Evolutionary conservation across 2,888 invertebrate species (phyloP).

Genomic region (Icerya purchasi): DNA sequence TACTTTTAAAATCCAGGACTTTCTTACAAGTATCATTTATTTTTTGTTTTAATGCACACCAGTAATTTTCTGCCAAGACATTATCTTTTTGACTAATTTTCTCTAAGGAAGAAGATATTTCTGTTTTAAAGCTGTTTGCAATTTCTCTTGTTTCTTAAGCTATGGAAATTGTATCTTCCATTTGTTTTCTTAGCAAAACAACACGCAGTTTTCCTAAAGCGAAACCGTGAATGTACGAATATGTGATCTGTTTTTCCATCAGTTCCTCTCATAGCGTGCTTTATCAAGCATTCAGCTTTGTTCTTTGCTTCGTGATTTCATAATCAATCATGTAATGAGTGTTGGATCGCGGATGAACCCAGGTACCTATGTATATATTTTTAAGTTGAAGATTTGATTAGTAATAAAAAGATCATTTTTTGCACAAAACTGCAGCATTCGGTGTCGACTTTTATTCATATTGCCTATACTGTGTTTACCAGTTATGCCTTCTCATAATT

Average conservation of each 20-base stretch:
- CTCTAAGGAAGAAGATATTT: too few species aligned
- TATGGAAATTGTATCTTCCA: too few species aligned
- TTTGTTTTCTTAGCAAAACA: too few species aligned
- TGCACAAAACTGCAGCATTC: background rate
- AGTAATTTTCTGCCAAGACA: too few species aligned
- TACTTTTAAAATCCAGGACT: too few species aligned
- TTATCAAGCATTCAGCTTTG: background rate
- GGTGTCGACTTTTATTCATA: background rate
- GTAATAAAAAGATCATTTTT: background rate
- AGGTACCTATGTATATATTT: background rate
- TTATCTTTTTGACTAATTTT: too few species aligned
- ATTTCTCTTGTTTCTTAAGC: too few species aligned
- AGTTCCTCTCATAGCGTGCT: background rate
- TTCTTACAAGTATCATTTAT: too few species aligned
- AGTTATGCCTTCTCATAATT: background rate
- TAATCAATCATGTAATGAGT: background rate
- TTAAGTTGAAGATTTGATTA: background rate
- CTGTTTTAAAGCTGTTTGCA: too few species aligned
- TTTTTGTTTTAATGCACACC: too few species aligned
- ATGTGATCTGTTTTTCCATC: background rate
- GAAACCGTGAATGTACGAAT: background rate
- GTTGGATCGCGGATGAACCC: background rate
- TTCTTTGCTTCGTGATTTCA: background rate
- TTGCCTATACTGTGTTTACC: background rate
- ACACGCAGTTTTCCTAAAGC: too few species aligned